phyloP scores from a whole-genome alignment of 2,113 vertebrate genomes.

The Nannospalax galili region DNA sequence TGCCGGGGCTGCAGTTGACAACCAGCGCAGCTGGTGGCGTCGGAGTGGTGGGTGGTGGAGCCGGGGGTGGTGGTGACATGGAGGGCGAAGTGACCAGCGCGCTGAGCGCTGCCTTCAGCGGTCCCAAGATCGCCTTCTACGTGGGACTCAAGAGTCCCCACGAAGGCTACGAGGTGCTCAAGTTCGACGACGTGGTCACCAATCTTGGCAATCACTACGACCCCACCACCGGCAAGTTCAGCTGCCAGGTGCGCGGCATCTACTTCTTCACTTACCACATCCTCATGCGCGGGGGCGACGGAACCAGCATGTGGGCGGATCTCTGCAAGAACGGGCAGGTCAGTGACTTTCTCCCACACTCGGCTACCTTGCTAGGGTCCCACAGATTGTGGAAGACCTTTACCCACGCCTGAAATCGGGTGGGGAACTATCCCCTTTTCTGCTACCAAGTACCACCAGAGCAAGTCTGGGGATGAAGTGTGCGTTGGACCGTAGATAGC shows the following conservation, averaged over 20 bases:
- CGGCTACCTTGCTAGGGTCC: not conserved
- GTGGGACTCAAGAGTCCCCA: constrained; percentile 96
- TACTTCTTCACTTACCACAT: constrained; percentile 96
- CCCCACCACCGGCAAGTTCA: constrained; percentile 92
- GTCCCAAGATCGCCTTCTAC: constrained; percentile 92
- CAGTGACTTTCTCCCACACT: constrained; percentile 61
- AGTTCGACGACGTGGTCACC: constrained; percentile 97
- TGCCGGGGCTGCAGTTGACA: constrained; percentile 83
- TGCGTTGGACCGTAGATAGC: not conserved
- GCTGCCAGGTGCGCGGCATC: constrained; percentile 93
- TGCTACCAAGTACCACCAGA: fast-evolving
- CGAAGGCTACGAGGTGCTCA: constrained; percentile 96
- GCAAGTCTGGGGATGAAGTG: not conserved
- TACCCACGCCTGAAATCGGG: fast-evolving
- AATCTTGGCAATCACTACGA: constrained; percentile 98
- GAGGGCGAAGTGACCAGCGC: constrained; percentile 84
- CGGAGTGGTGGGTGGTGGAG: constrained; percentile 73
- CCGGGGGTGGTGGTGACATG: constrained; percentile 80
- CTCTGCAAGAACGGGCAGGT: constrained; percentile 95
- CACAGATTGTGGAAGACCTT: not conserved
- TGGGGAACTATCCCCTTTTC: not conserved
- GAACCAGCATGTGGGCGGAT: constrained; percentile 95
- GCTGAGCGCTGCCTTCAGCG: constrained; percentile 84
- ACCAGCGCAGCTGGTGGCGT: constrained; percentile 74
- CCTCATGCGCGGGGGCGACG: constrained; percentile 93